Evolutionary conservation across 2,797 vertebrate genomes (phyloP).

Genomic region (Enteromius thamalakanensis): DNA sequence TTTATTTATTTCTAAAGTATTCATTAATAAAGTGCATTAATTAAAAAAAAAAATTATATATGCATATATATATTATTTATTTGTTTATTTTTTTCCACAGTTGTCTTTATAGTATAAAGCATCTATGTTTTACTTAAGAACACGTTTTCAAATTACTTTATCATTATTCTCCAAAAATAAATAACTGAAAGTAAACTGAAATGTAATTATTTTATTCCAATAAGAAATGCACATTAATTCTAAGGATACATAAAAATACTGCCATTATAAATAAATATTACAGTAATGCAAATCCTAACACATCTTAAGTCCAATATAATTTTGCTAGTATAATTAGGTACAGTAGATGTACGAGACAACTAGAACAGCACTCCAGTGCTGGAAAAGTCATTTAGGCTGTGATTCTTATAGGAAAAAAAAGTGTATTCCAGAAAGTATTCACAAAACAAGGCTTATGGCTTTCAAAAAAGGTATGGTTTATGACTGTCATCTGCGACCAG

Average conservation of each 20-base stretch:
- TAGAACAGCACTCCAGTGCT: not conserved
- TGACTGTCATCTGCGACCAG: slow-evolving; percentile 58
- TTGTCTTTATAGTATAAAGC: not conserved
- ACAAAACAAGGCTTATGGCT: slow-evolving; percentile 57
- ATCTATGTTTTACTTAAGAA: not conserved
- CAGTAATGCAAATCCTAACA: not conserved
- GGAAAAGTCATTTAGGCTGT: not conserved
- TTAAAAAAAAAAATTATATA: not conserved
- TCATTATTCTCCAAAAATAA: not conserved
- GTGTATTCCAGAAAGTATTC: slow-evolving; percentile 18
- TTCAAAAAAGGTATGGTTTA: slow-evolving; percentile 39
- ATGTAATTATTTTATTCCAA: not conserved
- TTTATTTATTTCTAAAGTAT: not conserved
- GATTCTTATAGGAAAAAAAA: slow-evolving; percentile 5
- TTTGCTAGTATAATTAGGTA: not conserved
- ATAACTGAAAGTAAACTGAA: not conserved
- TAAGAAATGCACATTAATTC: too few relatives aligned
- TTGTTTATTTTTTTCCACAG: not conserved
- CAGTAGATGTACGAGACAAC: not conserved
- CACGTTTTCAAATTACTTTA: too few relatives aligned
- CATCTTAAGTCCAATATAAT: not conserved
- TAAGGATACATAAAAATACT: too few relatives aligned
- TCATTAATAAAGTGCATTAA: not conserved
- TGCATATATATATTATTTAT: too few relatives aligned
- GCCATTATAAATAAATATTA: not conserved